These are phyloP conservation scores for Dolichotis patagonum DNA, from an alignment of 2,113 vertebrate species.

Conservation along the genomic window DNA sequence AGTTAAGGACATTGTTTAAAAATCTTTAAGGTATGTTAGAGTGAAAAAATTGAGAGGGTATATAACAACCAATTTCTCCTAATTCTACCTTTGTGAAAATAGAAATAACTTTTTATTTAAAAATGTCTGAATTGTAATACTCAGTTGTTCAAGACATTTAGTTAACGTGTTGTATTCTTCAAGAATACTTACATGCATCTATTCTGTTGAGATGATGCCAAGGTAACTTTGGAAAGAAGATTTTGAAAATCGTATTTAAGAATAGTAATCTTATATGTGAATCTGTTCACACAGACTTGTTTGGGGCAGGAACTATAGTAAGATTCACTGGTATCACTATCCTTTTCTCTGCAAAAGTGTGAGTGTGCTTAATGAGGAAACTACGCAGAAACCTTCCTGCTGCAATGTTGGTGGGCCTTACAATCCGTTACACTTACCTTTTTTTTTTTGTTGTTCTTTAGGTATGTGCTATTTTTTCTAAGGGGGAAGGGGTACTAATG, in stretches of 20 bases:
- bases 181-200: background rate
- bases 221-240: conserved; percentile 15
- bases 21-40: background rate
- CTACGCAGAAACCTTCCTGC: conserved; percentile 37
- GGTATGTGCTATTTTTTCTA: conserved; percentile 11
- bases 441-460: background rate
- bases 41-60: background rate
- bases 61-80: background rate
- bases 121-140: background rate
- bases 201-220: background rate
- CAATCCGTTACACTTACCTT: background rate
- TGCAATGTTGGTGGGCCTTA: conserved; percentile 40
- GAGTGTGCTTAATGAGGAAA: conserved; percentile 30
- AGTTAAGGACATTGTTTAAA: background rate
- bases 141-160: conserved; percentile 1
- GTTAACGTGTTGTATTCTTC: background rate
- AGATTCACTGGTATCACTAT: conserved; percentile 45
- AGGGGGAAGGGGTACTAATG: background rate
- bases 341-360: background rate
- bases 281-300: background rate
- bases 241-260: conserved; percentile 47
- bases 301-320: conserved; percentile 12
- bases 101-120: conserved; percentile 5
- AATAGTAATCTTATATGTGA: conserved; percentile 24
- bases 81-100: background rate